Evolutionary conservation across 2,113 vertebrate genomes (phyloP).

Genomic region (Mesoclemmys tuberculata): DNA sequence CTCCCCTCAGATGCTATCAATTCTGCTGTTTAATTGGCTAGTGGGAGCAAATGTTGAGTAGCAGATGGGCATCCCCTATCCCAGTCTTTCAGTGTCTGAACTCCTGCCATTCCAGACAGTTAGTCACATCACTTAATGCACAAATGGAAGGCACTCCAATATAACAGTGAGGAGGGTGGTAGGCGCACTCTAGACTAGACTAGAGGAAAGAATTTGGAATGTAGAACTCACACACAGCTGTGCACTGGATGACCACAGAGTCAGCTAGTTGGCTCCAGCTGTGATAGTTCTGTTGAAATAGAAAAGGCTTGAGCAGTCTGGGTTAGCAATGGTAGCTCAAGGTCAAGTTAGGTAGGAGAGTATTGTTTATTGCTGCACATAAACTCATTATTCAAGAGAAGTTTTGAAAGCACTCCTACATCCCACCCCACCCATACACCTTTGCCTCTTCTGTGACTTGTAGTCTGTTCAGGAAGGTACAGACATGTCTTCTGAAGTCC

Average conservation of each 20-base stretch:
- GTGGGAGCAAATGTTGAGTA: not conserved
- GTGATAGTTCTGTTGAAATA: not conserved
- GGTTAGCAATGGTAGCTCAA: not conserved
- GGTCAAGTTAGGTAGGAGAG: not conserved
- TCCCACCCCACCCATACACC: too few species aligned
- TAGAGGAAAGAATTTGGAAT: not conserved
- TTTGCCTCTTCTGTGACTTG: not conserved
- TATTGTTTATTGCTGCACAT: not conserved
- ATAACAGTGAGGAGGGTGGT: not conserved
- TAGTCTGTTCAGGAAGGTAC: not conserved
- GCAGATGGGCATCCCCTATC: not conserved
- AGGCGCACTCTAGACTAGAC: not conserved
- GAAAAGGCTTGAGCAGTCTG: not conserved
- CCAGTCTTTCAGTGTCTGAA: not conserved
- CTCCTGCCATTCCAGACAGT: not conserved
- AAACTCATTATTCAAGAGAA: not conserved
- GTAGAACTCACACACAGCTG: not conserved
- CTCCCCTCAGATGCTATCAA: not conserved
- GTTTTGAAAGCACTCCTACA: not conserved
- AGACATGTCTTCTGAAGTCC: not conserved
- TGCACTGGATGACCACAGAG: not conserved
- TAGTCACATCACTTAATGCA: not conserved
- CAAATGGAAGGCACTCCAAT: not conserved
- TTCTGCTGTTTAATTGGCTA: not conserved
- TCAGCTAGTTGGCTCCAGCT: not conserved